Percentiles rank a stretch among this genome's conserved stretches.
Conservation (phyloP, 2,113 vertebrate genomes). For the Chionis minor region DNA sequence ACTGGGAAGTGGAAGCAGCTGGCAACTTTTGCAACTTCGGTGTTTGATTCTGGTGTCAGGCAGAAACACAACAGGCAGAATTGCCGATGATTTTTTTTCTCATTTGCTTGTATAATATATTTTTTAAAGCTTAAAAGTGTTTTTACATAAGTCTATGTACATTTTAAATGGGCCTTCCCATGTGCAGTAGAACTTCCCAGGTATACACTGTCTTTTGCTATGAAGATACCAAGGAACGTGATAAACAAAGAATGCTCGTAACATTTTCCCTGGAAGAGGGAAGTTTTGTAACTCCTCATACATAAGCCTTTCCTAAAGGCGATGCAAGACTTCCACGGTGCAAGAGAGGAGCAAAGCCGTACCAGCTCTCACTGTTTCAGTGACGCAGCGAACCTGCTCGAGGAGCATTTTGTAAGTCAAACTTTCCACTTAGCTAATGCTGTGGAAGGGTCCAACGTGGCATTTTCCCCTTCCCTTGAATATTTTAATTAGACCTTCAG, state of each 20-base stretch:
- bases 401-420: not conserved
- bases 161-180: not conserved
- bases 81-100: not conserved
- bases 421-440: not conserved
- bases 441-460: not conserved
- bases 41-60: not conserved
- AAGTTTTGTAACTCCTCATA: not conserved
- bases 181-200: not conserved
- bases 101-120: not conserved
- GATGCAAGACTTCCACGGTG: not conserved
- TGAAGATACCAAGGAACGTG: not conserved
- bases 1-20: not conserved
- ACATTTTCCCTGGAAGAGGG: not conserved
- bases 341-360: not conserved
- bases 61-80: not conserved
- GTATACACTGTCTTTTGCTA: not conserved
- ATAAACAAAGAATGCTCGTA: accelerated
- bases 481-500: not conserved
- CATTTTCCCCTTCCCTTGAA: not conserved
- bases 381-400: not conserved
- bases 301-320: not conserved
- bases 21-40: not conserved
- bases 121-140: not conserved
- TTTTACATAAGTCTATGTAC: not conserved
- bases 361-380: not conserved